Evolutionary conservation across 2,113 vertebrate genomes (phyloP).

Genomic region (Drymodes brunneopygia): DNA sequence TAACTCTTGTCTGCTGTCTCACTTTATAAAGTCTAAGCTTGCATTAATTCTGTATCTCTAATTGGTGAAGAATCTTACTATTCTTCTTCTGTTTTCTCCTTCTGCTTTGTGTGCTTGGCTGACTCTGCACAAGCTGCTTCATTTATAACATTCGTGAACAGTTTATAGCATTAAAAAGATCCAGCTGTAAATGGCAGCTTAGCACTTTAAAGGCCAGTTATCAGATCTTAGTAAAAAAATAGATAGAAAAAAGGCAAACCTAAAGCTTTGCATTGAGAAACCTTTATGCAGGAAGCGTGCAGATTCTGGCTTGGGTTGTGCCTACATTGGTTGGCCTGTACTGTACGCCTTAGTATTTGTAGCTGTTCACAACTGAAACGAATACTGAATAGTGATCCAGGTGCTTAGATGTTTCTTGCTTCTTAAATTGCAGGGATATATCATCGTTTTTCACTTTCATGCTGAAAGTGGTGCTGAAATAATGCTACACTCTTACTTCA

Average conservation of each 20-base stretch:
- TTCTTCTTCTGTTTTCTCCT: slow-evolving; percentile 11
- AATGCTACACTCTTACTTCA: not conserved
- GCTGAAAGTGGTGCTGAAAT: not conserved
- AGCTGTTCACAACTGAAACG: not conserved
- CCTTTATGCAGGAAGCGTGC: not conserved
- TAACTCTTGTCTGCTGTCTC: not conserved
- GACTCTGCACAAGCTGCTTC: slow-evolving; percentile 15
- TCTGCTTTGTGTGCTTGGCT: slow-evolving; percentile 51
- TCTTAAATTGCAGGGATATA: not conserved
- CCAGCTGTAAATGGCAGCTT: not conserved
- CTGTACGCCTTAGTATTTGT: not conserved
- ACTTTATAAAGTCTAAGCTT: slow-evolving; percentile 14
- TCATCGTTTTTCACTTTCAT: not conserved
- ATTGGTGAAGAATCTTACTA: not conserved
- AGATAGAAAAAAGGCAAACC: not conserved
- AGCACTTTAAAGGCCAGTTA: not conserved
- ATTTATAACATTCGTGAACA: not conserved
- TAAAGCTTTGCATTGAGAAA: not conserved
- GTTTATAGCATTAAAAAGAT: not conserved
- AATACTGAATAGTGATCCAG: not conserved
- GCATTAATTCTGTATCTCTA: slow-evolving; percentile 12
- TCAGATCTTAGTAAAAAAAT: not conserved
- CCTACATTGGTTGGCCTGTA: not conserved
- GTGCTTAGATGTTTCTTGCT: not conserved
- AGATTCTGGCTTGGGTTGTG: not conserved